Base-by-base conservation (phyloP, 92 coral and sea anemone species). In the Parazoanthus atlanticus region DNA sequence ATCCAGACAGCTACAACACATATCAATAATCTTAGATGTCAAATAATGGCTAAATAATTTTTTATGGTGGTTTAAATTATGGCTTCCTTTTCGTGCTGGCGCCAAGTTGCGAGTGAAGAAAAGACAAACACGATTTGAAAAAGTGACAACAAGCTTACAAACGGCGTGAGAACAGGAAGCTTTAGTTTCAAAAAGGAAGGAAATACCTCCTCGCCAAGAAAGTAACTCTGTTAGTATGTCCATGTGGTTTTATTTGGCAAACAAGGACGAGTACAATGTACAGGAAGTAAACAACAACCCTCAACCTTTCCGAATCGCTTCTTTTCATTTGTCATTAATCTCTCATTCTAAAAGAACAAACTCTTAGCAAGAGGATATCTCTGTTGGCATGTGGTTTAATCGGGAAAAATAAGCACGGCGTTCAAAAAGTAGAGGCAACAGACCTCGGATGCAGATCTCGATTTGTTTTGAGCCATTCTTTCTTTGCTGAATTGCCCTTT, bases 111-210 rank as follows among this genome's bases (percentile, higher is more conserved):
- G n/a, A 19, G 69, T 25, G n/a, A 23, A 61, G 69, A 61, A 74
- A 74, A 32, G 78, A 38, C 46, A 71, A 82, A 25, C 29, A 82
- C 41, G 67, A 34, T 58, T 36, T 78, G 82, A 78, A 78, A 34
- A 40, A 36, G 64, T 66, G 77, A 26, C 77, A 84, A 84, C 78
- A 84, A 84, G 65, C 26, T 11, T 19, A 40, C 26, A 31, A 82
- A 46, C 69, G 77, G 40, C 78, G 77, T 84, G 87, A 84, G 87
- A 84, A 82, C 74, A 82, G 77, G 86, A 73, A 31, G 77, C 36
- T 8, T 8, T 33, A 19, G 13, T 75, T 75, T 38, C 43, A 84
- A 49, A 69, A 43, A 21, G 78, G 64, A 83, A 83, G 86, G 78
- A 69, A 83, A 66, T 41, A 32, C 13, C 61, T 0, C 46, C 28